Conservation (phyloP, 2,113 vertebrate species). For the Odontesthes bonariensis region DNA sequence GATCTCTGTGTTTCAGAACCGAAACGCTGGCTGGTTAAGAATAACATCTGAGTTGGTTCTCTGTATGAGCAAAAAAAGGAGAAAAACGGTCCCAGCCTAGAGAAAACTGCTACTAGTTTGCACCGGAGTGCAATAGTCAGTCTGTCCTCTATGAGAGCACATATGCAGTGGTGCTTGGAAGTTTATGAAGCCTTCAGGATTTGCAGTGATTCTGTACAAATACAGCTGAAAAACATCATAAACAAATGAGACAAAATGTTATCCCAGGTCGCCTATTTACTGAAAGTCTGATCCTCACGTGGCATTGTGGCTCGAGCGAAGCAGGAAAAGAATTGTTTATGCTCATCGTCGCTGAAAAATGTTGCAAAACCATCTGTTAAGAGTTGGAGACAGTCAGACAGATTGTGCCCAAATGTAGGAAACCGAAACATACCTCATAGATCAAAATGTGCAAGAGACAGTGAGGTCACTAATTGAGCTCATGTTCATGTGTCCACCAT, state of each 20-base stretch:
- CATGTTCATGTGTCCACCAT: too few relatives aligned
- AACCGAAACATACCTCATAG: too few relatives aligned
- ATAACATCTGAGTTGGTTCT: neutral
- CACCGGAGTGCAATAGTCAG: slow-evolving; percentile 1
- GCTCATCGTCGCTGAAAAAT: too few relatives aligned
- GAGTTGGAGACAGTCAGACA: too few relatives aligned
- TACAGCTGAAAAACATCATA: too few relatives aligned
- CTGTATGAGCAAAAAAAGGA: neutral
- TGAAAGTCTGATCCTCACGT: neutral
- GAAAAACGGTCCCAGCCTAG: neutral
- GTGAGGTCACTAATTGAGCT: too few relatives aligned
- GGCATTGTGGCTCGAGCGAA: neutral
- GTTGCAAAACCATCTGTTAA: too few relatives aligned
- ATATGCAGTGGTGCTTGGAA: neutral
- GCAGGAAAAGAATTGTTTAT: neutral
- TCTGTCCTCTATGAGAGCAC: slow-evolving; percentile 46
- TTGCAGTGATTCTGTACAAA: neutral
- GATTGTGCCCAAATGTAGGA: too few relatives aligned
- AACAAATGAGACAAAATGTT: neutral
- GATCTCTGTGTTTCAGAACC: slow-evolving; percentile 10
- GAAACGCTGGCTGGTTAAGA: neutral
- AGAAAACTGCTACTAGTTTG: slow-evolving; percentile 3
- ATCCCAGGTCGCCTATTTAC: neutral
- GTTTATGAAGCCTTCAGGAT: neutral
- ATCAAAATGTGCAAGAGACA: too few relatives aligned